Evolutionary conservation across 2,113 vertebrate genomes (phyloP), one percentile per base, ranked within the genome.

Genomic region (Agapornis roseicollis): DNA sequence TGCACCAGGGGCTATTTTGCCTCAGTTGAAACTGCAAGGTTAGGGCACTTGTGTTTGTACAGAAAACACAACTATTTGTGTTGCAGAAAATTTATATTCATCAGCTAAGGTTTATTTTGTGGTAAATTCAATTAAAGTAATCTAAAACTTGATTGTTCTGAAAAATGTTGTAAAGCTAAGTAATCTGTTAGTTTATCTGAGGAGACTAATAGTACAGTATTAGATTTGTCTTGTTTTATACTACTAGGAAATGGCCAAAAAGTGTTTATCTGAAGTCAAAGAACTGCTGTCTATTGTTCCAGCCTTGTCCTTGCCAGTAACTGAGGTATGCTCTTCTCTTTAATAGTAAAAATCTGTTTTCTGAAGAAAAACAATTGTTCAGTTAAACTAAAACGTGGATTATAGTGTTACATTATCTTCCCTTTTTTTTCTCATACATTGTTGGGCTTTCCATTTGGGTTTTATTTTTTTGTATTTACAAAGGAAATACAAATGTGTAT

Each of bases 221-320:
- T 33, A 16, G 1, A 60, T 58, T 88, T 89, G 53, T 49, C n/a
- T 90, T 92, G 72, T 64, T 97, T 96, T 77, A 65, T 89, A 90
- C 96, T 96, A 95, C 83, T 89, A 98, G 98, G 88, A 97, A 96
- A 97, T 98, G 94, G 94, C 96, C 85, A 97, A 90, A 88, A 69
- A 79, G 35, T 98, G 98, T 83, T 98, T 98, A 96, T 97, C 90
- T 90, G 98, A 98, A 97, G 97, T 98, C 88, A 93, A 60, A 93
- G 70, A 64, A 50, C 90, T 99, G 77, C 91, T 99, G 70, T 88
- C 94, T 72, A 56, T 22, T 81, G 95, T 88, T 79, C 76, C 88
- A 89, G 96, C 89, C 25, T 15, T 10, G 7, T 46, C 73, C 12
- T 25, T 74, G 8, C 89, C 93, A 63, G 70, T 98, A 29, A 90